Evolutionary conservation across 2,797 vertebrate genomes (phyloP), one percentile per base, ranked within the genome.

Genomic region (Eutrigla gurnardus): DNA sequence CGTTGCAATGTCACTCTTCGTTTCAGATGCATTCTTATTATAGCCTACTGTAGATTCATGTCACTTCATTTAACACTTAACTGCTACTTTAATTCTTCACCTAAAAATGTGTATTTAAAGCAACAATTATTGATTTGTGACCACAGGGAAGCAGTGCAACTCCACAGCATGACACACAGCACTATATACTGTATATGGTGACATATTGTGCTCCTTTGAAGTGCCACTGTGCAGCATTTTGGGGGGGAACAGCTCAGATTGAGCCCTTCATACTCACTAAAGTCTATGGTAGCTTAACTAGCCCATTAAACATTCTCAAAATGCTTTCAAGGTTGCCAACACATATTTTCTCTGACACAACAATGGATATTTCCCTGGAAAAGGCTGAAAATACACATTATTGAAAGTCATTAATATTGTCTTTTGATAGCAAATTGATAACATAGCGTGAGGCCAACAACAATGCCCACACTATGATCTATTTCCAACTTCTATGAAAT

Each of bases 291-390:
- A 25, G 25, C 49, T 77, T 63, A 66, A 67, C 53, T 43, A 67
- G 62, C 15, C 65, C 58, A 58, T 76, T 73, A 61, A 74, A 65
- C 65, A 6, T 62, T 17, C 42, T 68, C 45, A 6, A 70, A 42
- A 54, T 13, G 15, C 37, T 66, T 50, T 49, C 47, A 74, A 65
- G 43, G 43, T 33, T 60, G 49, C 71, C 53, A 65, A 49, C 57
- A 36, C 10, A 33, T 6, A 36, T 14, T 77, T 71, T 37, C 37
- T 72, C 57, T 50, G 43, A n/a, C 8, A 36, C 14, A 32, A 39
- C 3, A 32, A 36, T 2, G 35, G 7, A 47, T 60, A 8, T 70
- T 60, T 54, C 69, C 12, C 15, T 61, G 2, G 8, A 54, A 25
- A 53, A 63, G 14, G 25, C 54, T 52, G 14, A 68, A 62, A 69